A percentile compares a stretch with the other conserved stretches of the same genome.
Conservation (phyloP, 1,140 invertebrate genomes). For the Pristionchus pacificus region DNA sequence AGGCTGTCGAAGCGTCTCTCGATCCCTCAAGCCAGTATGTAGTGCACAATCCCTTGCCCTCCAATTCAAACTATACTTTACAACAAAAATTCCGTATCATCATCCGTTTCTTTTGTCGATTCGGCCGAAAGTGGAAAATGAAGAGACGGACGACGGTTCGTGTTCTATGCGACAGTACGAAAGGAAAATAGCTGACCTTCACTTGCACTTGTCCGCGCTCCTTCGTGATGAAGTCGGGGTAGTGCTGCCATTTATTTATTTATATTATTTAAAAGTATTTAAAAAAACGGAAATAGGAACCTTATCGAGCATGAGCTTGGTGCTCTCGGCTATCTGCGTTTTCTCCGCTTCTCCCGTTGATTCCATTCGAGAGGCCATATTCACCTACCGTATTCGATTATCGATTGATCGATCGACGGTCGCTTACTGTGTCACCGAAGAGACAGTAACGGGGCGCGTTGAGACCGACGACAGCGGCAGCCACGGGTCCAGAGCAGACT, state of each 20-base stretch:
- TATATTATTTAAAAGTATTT: too few species aligned
- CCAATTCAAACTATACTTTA: not conserved
- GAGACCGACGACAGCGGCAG: conserved; percentile 35
- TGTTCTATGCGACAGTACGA: not conserved
- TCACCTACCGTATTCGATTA: conserved; percentile 57
- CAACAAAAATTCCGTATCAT: not conserved
- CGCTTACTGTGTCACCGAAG: conserved; percentile 28
- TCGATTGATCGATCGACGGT: not conserved
- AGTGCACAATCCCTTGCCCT: conserved; percentile 37
- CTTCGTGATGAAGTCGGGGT: conserved; percentile 26
- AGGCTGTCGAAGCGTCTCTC: too few species aligned
- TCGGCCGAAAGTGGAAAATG: too few species aligned
- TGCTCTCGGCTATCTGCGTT: conserved; percentile 50
- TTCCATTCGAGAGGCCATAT: conserved; percentile 86
- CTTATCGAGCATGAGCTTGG: conserved; percentile 24
- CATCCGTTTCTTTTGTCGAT: too few species aligned
- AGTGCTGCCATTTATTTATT: too few species aligned
- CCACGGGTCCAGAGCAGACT: conserved; percentile 36
- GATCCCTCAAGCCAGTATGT: conserved; percentile 27
- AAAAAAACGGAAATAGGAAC: too few species aligned
- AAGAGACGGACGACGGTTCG: too few species aligned
- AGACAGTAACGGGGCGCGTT: conserved; percentile 35
- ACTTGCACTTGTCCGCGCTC: conserved; percentile 34
- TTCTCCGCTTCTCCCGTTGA: conserved; percentile 57
- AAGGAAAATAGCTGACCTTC: conserved; percentile 20